Conservation (phyloP, 1,140 invertebrate species). For the Leptopilina clavipes region DNA sequence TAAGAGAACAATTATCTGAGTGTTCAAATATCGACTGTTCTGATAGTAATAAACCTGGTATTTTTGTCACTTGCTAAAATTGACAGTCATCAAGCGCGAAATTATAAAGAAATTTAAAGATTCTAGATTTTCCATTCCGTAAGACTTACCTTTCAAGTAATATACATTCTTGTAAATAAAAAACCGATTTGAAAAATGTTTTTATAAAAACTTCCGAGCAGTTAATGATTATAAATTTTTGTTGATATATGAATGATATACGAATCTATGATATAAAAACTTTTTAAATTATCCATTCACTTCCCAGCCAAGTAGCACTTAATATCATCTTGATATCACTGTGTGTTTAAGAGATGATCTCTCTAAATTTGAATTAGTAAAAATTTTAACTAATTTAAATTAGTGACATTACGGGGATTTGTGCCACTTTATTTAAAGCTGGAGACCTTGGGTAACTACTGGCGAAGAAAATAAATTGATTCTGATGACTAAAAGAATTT, state of each 20-base stretch:
- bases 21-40: conserved; percentile 2
- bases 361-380: too few species aligned
- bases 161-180: not conserved
- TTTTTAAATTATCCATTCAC: not conserved
- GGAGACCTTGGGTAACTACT: too few species aligned
- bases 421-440: too few species aligned
- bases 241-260: not conserved
- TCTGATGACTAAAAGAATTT: too few species aligned
- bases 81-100: conserved; percentile 11
- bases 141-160: too few species aligned
- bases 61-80: conserved; percentile 6
- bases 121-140: too few species aligned
- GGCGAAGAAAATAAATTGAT: too few species aligned
- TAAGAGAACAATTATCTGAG: not conserved
- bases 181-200: not conserved
- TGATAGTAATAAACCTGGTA: conserved; percentile 14
- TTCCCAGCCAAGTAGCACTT: too few species aligned
- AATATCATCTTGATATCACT: too few species aligned
- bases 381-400: too few species aligned
- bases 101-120: not conserved
- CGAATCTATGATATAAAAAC: not conserved
- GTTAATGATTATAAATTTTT: not conserved
- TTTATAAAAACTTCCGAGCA: not conserved
- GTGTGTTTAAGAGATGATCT: too few species aligned
- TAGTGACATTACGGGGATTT: too few species aligned